phyloP scores from a whole-genome alignment of 2,888 invertebrate genomes.

The Homarus gammarus region DNA sequence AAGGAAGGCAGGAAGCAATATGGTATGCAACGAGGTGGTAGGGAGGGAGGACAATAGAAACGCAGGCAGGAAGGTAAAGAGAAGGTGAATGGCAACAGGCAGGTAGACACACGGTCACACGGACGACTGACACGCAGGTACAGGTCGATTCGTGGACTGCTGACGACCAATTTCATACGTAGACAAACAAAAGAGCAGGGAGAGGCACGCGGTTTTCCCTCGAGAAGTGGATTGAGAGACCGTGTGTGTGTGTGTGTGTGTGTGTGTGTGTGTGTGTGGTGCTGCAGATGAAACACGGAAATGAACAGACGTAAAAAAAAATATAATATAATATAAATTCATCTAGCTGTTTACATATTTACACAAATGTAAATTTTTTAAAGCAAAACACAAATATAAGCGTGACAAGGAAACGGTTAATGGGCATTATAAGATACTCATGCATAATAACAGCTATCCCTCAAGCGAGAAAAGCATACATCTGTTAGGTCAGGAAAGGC shows the following conservation, averaged over 20 bases:
- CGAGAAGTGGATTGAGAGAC: no score
- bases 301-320: neutral
- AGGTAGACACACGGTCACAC: constrained; percentile 1
- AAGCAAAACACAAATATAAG: no score
- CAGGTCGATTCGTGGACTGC: no score
- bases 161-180: no score
- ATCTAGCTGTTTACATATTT: neutral
- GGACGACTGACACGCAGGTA: neutral
- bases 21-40: neutral
- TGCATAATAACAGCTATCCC: no score
- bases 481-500: no score
- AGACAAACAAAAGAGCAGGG: no score
- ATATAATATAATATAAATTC: neutral
- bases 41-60: constrained; percentile 3
- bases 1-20: neutral
- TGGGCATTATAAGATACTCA: no score
- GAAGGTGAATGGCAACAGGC: neutral
- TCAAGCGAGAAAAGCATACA: no score
- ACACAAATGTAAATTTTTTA: neutral
- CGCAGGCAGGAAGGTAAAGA: neutral
- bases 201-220: no score
- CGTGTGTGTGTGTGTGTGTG: constrained; percentile 31
- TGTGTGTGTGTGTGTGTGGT: constrained; percentile 10
- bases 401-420: no score
- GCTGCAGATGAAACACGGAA: constrained; percentile 7